Conservation (phyloP, 2,888 invertebrate species). For the Eustalomyia histrio region DNA sequence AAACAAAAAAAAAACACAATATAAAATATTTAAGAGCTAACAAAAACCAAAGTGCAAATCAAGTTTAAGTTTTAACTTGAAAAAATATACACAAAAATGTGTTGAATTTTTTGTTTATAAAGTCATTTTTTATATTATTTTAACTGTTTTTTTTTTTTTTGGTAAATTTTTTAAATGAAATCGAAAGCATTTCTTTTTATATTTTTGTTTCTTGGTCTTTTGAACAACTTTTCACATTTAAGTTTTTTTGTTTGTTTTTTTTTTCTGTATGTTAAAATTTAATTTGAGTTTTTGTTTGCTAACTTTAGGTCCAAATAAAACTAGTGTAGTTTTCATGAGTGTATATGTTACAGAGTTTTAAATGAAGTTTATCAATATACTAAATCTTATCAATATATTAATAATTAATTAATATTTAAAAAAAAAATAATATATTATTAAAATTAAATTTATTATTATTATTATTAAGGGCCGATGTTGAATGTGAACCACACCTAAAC, state of each 20-base stretch:
- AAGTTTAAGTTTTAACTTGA: conserved; percentile 16
- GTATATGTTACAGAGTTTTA: background rate
- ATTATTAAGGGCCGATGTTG: no score
- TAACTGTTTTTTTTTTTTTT: conserved; percentile 21
- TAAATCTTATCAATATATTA: no score
- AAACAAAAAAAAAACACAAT: background rate
- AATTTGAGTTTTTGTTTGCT: background rate
- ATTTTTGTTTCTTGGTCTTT: conserved; percentile 11
- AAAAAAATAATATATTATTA: no score
- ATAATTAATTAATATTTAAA: no score
- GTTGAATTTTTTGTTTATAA: conserved; percentile 2
- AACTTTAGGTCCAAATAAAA: conserved; percentile 24
- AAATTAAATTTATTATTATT: no score
- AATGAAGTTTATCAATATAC: background rate
- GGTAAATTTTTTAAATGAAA: conserved; percentile 36
- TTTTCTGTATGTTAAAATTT: conserved; percentile 3
- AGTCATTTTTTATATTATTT: conserved; percentile 32
- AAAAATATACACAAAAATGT: conserved; percentile 18
- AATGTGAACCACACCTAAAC: no score
- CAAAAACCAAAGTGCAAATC: conserved; percentile 37
- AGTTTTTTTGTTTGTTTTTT: background rate
- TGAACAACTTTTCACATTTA: conserved; percentile 39
- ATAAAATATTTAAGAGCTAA: background rate
- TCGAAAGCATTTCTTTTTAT: conserved; percentile 50
- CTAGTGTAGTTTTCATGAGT: background rate